Evolutionary conservation across 2,797 vertebrate genomes (phyloP).

Genomic region (Rhabdophis nuchalis): DNA sequence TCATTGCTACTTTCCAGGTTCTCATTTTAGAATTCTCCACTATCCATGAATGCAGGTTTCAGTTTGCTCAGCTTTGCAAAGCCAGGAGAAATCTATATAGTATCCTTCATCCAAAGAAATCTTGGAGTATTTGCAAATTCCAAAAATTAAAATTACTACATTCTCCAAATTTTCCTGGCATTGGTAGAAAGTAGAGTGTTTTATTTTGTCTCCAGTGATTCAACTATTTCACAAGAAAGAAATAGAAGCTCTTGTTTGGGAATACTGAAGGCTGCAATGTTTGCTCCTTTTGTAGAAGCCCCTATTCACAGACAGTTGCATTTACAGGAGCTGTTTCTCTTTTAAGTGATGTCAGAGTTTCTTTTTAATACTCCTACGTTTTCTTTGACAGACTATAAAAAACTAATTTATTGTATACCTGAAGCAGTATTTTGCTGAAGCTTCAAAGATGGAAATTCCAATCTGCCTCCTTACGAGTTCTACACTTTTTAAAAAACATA

Average conservation of each 20-base stretch:
- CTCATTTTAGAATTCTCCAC: background rate
- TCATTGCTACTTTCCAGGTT: background rate
- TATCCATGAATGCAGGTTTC: background rate
- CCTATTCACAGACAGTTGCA: background rate
- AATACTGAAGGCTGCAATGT: conserved; percentile 10
- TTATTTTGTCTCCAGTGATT: background rate
- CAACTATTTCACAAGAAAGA: conserved; percentile 21
- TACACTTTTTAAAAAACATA: background rate
- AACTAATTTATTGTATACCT: background rate
- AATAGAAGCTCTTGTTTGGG: background rate
- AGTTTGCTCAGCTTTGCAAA: background rate
- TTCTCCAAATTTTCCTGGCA: background rate
- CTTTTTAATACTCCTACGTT: background rate
- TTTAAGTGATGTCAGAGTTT: background rate
- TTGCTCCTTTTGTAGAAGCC: background rate
- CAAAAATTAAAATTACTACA: conserved; percentile 10
- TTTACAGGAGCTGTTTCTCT: background rate
- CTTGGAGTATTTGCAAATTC: background rate
- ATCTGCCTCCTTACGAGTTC: background rate
- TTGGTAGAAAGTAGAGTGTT: conserved; percentile 18
- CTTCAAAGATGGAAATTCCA: background rate
- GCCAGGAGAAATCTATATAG: background rate
- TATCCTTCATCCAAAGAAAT: conserved; percentile 27
- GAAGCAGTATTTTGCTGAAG: background rate
- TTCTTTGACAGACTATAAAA: background rate